Base-by-base conservation (phyloP, 2,888 invertebrate genomes). In the Nymphalis urticae region DNA sequence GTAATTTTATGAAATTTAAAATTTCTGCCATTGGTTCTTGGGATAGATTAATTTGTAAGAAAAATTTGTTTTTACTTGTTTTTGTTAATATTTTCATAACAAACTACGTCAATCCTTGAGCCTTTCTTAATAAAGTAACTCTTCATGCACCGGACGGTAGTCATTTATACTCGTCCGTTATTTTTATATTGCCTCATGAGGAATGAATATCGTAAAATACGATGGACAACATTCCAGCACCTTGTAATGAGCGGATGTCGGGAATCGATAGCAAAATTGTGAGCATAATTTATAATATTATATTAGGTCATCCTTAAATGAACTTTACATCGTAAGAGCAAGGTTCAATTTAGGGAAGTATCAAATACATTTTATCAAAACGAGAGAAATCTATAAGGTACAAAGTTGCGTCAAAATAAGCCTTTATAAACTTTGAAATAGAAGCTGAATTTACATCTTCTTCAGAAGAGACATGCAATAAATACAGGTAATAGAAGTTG, bases 161-260 rank as follows among this genome's bases (percentile, higher is more conserved):
- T 80, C 80, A 84, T 83, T 85, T 83, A 82, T 80, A 81, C 79
- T 76, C 78, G 24, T 64, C 76, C 77, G 78, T 80, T 82, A 81
- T 80, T 74, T 74, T 73, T 74, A 67, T 69, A 67, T 69, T 71
- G 65, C 65, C 66, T 76, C 80, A 78, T 80, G 78, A 82, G 83
- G 83, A 82, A 83, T 86, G 84, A 82, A 83, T 84, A 85, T 82
- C 83, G 84, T 83, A 86, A 85, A 85, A 87, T 87, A 85, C 87
- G 84, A 86, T 84, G 83, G 84, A 87, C 89, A 87, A 87, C 90
- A 90, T 90, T 89, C 89, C 87, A 83, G 78, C 85, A 85, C 84
- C 87, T 86, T 89, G 90, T 89, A 90, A 90, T 89, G 88, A 91
- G 86, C 88, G 89, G 90, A 89, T 87, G 89, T 88, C 88, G 87